phyloP scores from a whole-genome alignment of 2,888 invertebrate genomes.

The Coleophora deauratella region DNA sequence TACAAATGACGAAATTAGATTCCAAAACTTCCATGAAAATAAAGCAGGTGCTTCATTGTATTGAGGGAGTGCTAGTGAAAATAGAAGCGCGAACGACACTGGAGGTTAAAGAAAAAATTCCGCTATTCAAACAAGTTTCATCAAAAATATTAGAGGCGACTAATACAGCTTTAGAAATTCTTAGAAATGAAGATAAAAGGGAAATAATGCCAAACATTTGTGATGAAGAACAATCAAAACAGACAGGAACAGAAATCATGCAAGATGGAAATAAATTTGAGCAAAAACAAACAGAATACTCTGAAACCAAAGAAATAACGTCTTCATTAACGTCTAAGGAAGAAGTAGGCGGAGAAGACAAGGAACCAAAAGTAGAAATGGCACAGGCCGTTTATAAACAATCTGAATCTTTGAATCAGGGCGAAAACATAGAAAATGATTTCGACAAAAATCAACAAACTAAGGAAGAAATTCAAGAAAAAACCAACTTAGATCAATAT shows the following conservation, averaged over 20 bases:
- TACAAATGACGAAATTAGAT: slow-evolving; percentile 19
- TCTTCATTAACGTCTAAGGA: no score
- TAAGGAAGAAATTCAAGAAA: neutral
- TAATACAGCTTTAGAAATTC: slow-evolving; percentile 18
- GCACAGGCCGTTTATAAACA: no score
- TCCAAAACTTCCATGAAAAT: slow-evolving; percentile 19
- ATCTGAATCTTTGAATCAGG: neutral
- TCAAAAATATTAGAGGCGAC: slow-evolving; percentile 24
- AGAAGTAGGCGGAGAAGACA: no score
- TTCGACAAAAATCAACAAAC: no score
- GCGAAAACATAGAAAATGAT: neutral
- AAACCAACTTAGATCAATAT: neutral
- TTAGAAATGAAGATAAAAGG: slow-evolving; percentile 4
- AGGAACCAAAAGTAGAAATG: no score
- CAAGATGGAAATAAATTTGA: no score
- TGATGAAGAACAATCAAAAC: no score
- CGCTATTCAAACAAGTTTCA: slow-evolving; percentile 47
- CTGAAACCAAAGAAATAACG: no score
- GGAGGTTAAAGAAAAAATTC: slow-evolving; percentile 61
- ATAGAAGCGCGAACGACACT: slow-evolving; percentile 41
- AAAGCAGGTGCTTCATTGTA: slow-evolving; percentile 19
- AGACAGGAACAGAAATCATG: no score
- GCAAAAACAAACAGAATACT: no score
- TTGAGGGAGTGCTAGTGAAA: slow-evolving; percentile 24
- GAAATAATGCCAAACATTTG: neutral